Conservation (phyloP, 2,113 vertebrate genomes). For the Thymallus thymallus region DNA sequence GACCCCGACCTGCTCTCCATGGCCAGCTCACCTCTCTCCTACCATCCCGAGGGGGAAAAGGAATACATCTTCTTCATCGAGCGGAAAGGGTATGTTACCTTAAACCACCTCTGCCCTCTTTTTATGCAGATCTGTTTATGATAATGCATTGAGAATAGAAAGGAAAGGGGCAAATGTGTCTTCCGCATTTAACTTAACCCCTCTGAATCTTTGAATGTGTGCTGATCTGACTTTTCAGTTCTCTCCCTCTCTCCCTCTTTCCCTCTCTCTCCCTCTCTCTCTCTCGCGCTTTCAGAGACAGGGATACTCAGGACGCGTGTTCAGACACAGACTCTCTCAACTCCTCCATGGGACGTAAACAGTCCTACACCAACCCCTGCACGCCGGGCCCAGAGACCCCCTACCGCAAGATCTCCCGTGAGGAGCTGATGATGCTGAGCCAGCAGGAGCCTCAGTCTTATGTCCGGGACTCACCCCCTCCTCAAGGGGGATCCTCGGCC, state of each 20-base stretch:
- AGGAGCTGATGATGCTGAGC: conserved; percentile 84
- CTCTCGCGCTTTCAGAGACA: conserved; percentile 76
- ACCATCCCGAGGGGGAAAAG: conserved; percentile 88
- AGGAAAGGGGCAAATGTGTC: no score
- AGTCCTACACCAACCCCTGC: conserved; percentile 75
- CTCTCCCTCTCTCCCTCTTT: no score
- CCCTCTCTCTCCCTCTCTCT: not conserved
- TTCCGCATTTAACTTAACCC: no score
- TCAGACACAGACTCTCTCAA: conserved; percentile 90
- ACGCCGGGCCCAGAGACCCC: conserved; percentile 81
- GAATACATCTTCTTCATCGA: conserved; percentile 92
- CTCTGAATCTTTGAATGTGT: not conserved
- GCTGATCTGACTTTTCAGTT: not conserved
- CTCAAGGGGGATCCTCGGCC: conserved; percentile 68
- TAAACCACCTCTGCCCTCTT: not conserved
- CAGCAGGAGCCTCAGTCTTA: conserved; percentile 84
- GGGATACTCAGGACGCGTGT: conserved; percentile 77
- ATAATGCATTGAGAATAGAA: not conserved
- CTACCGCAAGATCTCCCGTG: conserved; percentile 85
- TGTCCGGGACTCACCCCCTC: conserved; percentile 67
- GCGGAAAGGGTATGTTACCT: conserved; percentile 84
- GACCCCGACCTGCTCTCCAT: conserved; percentile 96
- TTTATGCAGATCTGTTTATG: not conserved
- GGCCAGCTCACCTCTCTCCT: conserved; percentile 86
- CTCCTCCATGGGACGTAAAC: conserved; percentile 84